These are phyloP conservation scores for Montifringilla adamsi DNA, from an alignment of 2,113 vertebrate species.

Conservation along the genomic window DNA sequence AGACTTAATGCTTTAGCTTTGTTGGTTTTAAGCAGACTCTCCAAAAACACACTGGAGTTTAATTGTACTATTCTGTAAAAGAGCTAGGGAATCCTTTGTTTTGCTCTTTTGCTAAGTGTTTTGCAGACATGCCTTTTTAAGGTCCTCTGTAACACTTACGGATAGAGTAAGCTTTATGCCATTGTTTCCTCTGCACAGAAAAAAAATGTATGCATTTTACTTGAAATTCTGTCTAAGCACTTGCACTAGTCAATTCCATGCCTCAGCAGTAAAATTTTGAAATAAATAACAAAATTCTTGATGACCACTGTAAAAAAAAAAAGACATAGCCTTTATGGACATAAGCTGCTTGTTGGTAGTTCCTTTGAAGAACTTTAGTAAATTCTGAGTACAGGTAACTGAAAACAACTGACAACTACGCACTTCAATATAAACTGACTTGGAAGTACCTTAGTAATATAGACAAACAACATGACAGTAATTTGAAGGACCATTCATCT, in stretches of 20 bases:
- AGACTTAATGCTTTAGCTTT: neutral
- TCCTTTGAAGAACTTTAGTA: neutral
- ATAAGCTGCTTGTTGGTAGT: neutral
- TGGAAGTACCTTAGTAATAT: neutral
- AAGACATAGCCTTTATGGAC: neutral
- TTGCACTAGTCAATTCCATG: neutral
- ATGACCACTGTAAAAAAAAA: neutral
- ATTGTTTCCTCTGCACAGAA: neutral
- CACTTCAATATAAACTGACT: constrained; percentile 60
- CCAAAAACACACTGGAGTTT: neutral
- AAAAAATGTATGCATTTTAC: neutral
- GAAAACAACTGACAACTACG: neutral
- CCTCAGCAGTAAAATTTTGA: neutral
- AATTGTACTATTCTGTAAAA: neutral
- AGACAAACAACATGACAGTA: neutral
- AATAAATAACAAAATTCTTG: neutral
- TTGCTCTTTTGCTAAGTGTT: neutral
- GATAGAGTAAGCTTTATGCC: neutral
- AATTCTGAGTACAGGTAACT: constrained; percentile 9
- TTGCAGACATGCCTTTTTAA: neutral
- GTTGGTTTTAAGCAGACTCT: neutral
- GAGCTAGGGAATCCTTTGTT: neutral
- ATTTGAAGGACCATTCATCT: neutral
- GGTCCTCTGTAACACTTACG: neutral
- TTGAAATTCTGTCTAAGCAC: constrained; percentile 27